Percentiles rank a stretch among this genome's conserved stretches.
phyloP scores from a whole-genome alignment of 2,888 invertebrate genomes.

The Dendrolimus houi region DNA sequence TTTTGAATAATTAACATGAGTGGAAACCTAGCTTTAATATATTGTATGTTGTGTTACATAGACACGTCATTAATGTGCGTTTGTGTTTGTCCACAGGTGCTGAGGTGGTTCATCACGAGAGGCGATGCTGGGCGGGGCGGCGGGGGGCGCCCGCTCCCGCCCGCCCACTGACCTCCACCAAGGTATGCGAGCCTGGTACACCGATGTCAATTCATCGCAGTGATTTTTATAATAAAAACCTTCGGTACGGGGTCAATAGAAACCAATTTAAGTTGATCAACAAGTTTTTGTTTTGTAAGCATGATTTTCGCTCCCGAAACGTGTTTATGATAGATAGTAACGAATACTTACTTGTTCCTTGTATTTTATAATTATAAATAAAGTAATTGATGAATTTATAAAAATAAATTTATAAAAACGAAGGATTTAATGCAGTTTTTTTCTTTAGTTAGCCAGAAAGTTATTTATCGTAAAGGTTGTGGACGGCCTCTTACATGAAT shows the following conservation, averaged over 20 bases:
- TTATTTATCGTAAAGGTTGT: too few relatives aligned
- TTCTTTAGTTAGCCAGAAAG: too few relatives aligned
- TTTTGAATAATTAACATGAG: too few relatives aligned
- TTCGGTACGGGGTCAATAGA: background rate
- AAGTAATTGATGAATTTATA: too few relatives aligned
- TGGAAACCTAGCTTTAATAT: too few relatives aligned
- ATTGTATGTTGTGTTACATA: constrained; percentile 4
- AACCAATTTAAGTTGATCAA: background rate
- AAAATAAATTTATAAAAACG: too few relatives aligned
- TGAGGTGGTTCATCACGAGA: constrained; percentile 59
- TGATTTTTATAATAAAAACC: background rate
- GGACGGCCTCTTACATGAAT: too few relatives aligned
- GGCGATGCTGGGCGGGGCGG: constrained; percentile 75
- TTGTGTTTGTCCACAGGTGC: constrained; percentile 45
- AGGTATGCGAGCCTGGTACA: constrained; percentile 59
- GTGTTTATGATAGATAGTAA: constrained; percentile 11
- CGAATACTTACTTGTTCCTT: too few relatives aligned
- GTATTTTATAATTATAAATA: too few relatives aligned
- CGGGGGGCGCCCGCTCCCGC: constrained; percentile 76
- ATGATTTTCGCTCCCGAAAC: constrained; percentile 9
- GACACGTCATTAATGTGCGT: constrained; percentile 5
- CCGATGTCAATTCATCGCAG: constrained; percentile 1
- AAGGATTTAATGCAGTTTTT: too few relatives aligned
- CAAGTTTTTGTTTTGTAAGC: background rate
- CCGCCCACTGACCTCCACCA: constrained; percentile 69